Evolutionary conservation across 2,797 vertebrate genomes (phyloP), one percentile per base, ranked within the genome.

Genomic region (Sebastes hubbsi): DNA sequence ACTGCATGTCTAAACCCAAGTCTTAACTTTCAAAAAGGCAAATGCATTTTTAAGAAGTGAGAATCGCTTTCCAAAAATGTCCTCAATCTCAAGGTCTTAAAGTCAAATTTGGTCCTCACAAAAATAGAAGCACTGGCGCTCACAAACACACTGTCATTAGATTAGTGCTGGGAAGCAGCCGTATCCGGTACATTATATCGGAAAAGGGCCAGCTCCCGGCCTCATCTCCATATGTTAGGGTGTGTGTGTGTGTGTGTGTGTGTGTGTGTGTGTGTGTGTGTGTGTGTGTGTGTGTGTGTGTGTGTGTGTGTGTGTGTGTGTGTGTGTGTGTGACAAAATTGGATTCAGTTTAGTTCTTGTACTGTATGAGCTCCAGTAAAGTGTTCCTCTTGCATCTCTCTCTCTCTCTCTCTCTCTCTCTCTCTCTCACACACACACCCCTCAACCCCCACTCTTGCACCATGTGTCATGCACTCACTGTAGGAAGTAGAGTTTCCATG

Each of bases 131-230:
- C 34, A 64, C 49, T n/a, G 7, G 10, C 24, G 25, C 59, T 14
- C 18, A 29, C 9, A 71, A 59, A 27, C 61, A 72, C 55, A 68
- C 38, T 38, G n/a, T 62, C 69, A 75, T 85, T 77, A 58, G 72
- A 84, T 66, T 56, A 61, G 64, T 64, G 27, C 22, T 22, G 18
- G 62, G 59, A 88, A 79, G 83, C 77, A 80, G 62, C 73, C 80
- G 63, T 0, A 71, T 81, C 79, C 61, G 55, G 25, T 67, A 24
- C 67, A 78, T 88, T 82, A 46, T 77, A 84, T 86, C 75, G 81
- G 30, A 82, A 25, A 34, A 52, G 18, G 38, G 65, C 69, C 63
- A 66, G 56, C 76, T 74, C 77, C 56, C 63, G 49, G 38, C 66
- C 49, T 79, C 72, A 77, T 80, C 55, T 79, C 63, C 77, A 82